These are phyloP conservation scores for Trachelus iudaicus DNA, from an alignment of 2,888 invertebrate species.

Conservation along the genomic window DNA sequence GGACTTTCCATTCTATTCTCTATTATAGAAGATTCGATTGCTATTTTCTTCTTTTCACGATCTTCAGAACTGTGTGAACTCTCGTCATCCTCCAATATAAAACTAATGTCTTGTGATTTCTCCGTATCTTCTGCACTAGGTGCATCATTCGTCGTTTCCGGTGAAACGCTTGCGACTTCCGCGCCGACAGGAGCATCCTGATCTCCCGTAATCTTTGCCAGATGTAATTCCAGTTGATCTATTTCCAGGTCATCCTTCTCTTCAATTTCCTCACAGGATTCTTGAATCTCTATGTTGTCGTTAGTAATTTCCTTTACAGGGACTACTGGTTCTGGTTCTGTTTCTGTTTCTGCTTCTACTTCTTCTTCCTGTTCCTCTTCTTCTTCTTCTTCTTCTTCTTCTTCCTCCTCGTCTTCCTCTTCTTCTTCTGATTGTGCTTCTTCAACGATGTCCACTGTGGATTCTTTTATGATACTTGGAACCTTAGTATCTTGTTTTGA, in stretches of 20 bases:
- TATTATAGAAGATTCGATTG: slow-evolving; percentile 31
- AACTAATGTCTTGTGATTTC: slow-evolving; percentile 52
- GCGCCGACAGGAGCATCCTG: slow-evolving; percentile 38
- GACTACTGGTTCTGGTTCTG: slow-evolving; percentile 23
- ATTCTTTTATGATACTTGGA: background rate
- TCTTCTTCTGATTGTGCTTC: background rate
- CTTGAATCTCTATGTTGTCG: background rate
- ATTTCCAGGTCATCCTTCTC: slow-evolving; percentile 15
- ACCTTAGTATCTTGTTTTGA: background rate
- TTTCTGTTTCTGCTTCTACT: slow-evolving; percentile 40
- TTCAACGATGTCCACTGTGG: background rate
- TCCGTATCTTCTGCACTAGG: slow-evolving; percentile 48
- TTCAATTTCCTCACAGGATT: slow-evolving; percentile 10
- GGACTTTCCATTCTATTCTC: slow-evolving; percentile 35
- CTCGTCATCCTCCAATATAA: slow-evolving; percentile 52
- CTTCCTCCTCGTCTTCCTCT: slow-evolving; percentile 21
- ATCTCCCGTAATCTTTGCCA: slow-evolving; percentile 53
- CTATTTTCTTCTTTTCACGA: slow-evolving; percentile 40
- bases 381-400: slow-evolving; percentile 9
- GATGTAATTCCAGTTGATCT: slow-evolving; percentile 48
- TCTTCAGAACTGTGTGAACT: slow-evolving; percentile 33
- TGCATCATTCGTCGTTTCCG: slow-evolving; percentile 43
- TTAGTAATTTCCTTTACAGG: background rate
- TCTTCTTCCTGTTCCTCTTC: slow-evolving; percentile 42
- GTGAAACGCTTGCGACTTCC: slow-evolving; percentile 42